Conservation (phyloP, 2,113 vertebrate species). For the Bubo scandiacus region DNA sequence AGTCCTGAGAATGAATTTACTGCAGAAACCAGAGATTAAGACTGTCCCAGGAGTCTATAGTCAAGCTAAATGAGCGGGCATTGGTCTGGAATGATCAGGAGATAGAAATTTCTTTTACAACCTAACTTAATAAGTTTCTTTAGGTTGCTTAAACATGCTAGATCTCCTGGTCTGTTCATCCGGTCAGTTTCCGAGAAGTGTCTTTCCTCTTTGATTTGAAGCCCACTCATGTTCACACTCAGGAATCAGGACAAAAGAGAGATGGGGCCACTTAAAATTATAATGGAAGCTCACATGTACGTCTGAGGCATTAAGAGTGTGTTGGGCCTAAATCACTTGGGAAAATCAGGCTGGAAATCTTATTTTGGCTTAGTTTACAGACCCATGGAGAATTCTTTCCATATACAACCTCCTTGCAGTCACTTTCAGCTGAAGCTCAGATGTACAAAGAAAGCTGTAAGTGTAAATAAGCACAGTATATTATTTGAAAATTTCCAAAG, state of each 20-base stretch:
- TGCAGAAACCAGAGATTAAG: not conserved
- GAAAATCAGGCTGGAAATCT: not conserved
- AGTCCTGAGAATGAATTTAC: not conserved
- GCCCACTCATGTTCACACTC: not conserved
- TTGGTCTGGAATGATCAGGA: not conserved
- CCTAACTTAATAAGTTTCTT: not conserved
- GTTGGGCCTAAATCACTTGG: fast-evolving
- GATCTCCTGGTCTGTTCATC: not conserved
- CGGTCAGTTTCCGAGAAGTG: not conserved
- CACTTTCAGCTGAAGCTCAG: not conserved
- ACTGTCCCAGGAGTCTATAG: not conserved
- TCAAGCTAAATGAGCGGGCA: not conserved
- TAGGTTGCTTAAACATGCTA: not conserved
- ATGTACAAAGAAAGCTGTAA: not conserved
- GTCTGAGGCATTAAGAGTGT: not conserved
- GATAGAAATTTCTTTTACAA: not conserved
- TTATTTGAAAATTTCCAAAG: not conserved
- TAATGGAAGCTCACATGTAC: not conserved
- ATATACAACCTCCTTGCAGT: not conserved
- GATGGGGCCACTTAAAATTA: not conserved
- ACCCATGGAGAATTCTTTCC: not conserved
- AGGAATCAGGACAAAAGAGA: not conserved
- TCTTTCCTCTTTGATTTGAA: not conserved
- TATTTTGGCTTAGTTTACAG: not conserved
- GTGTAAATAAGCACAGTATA: not conserved